Percentiles rank a stretch among this genome's conserved stretches.
Evolutionary conservation across 2,113 vertebrate species (phyloP).

Genomic region (Paramormyrops kingsleyae): DNA sequence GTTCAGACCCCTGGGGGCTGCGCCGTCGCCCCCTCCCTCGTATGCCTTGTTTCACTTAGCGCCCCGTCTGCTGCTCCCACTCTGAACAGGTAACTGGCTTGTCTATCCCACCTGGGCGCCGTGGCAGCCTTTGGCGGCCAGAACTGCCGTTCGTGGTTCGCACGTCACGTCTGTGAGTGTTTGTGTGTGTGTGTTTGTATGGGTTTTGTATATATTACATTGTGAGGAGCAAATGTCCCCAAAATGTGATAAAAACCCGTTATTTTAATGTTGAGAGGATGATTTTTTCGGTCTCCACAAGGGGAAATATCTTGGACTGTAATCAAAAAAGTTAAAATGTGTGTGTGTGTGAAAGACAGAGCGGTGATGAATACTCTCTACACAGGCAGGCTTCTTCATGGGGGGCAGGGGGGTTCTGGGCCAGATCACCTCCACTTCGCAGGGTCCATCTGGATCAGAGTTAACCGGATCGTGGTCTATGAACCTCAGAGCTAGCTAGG

Average conservation of each 20-base stretch:
- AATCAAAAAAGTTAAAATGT: not conserved
- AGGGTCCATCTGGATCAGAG: not conserved
- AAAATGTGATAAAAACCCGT: not conserved
- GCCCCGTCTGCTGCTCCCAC: slow-evolving; percentile 17
- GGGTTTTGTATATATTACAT: not conserved
- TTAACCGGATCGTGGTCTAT: not conserved
- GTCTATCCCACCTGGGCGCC: not conserved
- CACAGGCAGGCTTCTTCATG: not conserved
- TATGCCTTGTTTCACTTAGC: slow-evolving; percentile 35
- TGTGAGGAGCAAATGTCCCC: not conserved
- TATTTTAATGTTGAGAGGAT: not conserved
- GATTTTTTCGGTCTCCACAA: not conserved
- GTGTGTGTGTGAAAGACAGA: not conserved
- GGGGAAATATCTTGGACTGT: not conserved
- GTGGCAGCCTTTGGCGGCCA: not conserved
- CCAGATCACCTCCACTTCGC: not conserved
- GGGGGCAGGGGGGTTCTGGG: not conserved
- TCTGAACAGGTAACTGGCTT: slow-evolving; percentile 22
- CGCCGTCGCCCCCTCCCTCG: slow-evolving; percentile 43
- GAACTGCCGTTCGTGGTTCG: not conserved
- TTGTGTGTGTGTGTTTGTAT: not conserved
- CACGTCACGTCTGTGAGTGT: not conserved
- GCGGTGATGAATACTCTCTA: slow-evolving; percentile 18
- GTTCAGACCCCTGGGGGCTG: slow-evolving; percentile 36
- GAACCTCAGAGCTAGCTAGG: not conserved